phyloP scores from a whole-genome alignment of 2,888 invertebrate species.

The Dicranocentrus wangi region DNA sequence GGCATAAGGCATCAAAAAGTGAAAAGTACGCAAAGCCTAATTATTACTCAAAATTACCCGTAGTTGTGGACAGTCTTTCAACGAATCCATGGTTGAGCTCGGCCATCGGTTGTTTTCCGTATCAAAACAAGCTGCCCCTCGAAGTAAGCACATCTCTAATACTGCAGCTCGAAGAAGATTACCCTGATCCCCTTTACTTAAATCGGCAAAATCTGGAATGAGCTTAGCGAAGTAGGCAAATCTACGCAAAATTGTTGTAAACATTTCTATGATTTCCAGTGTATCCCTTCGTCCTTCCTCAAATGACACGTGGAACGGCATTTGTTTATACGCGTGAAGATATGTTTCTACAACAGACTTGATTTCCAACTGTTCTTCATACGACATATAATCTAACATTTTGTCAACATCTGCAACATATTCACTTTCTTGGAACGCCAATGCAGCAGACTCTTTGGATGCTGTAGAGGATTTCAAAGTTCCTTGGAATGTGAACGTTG shows the following conservation, averaged over 20 bases:
- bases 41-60: slow-evolving; percentile 34
- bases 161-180: slow-evolving; percentile 75
- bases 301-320: slow-evolving; percentile 71
- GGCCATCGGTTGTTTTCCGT: slow-evolving; percentile 74
- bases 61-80: slow-evolving; percentile 73
- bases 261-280: slow-evolving; percentile 74
- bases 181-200: slow-evolving; percentile 73
- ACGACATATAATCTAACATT: slow-evolving; percentile 71
- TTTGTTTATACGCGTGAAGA: slow-evolving; percentile 72
- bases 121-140: slow-evolving; percentile 76
- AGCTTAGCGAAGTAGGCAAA: slow-evolving; percentile 74
- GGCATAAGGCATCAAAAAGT: too few relatives aligned
- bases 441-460: slow-evolving; percentile 34
- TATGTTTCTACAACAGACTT: slow-evolving; percentile 73
- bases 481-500: slow-evolving; percentile 57
- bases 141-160: slow-evolving; percentile 76
- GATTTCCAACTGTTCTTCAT: slow-evolving; percentile 71
- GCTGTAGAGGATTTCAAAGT: neutral
- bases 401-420: slow-evolving; percentile 69
- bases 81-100: slow-evolving; percentile 67
- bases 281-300: slow-evolving; percentile 59
- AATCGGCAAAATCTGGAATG: slow-evolving; percentile 73
- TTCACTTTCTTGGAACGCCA: slow-evolving; percentile 46
- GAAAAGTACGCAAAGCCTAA: too few relatives aligned
- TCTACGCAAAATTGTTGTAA: slow-evolving; percentile 74